Evolutionary conservation across 1,140 invertebrate species (phyloP), one percentile per base, ranked within the genome.

Genomic region (Episyrphus balteatus): DNA sequence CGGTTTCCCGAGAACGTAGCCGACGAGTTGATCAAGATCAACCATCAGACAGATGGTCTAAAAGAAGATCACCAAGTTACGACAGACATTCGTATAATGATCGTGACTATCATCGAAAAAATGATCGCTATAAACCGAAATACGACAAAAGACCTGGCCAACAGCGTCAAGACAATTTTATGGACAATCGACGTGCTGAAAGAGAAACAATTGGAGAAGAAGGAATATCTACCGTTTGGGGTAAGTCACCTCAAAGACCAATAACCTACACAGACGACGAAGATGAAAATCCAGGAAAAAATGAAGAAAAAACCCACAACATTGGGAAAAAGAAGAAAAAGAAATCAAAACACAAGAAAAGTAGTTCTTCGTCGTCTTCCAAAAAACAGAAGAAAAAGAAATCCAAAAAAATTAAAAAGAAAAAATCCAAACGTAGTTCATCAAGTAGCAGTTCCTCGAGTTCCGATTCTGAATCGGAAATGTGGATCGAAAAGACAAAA

Each of bases 141-240:
- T 5, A 36, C n/a, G 33, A 37, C 12, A 9, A 10, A 9, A 33
- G n/a, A 14, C 34, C 14, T 5, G 19, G 21, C 44, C 70, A 70
- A 49, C 65, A 69, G 9, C 70, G 77, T 50, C 75, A 78, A 47
- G 76, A 78, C 55, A 75, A 76, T 45, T 76, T 77, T 39, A 67
- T 82, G 54, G 80, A 81, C 56, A 73, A 76, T 0, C 64, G 85
- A 50, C 66, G 84, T 53, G 74, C 79, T 55, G 77, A 86, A 49
- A 68, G 86, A 41, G 86, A 88, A 50, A 71, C 76, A 52, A 83
- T 88, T 38, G 83, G 84, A 36, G 71, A 80, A 44, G 67, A 78
- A 47, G 83, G 84, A 11, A 76, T 81, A 6, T 64, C 74, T 2
- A 70, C 75, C 46, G 74, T 86, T 32, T 88, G 85, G 85, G 79